A percentile compares a stretch with the other conserved stretches of the same genome.
These are phyloP conservation scores for Lepilemur septentrionalis DNA, from an alignment of 2,797 vertebrate species.

Conservation along the genomic window DNA sequence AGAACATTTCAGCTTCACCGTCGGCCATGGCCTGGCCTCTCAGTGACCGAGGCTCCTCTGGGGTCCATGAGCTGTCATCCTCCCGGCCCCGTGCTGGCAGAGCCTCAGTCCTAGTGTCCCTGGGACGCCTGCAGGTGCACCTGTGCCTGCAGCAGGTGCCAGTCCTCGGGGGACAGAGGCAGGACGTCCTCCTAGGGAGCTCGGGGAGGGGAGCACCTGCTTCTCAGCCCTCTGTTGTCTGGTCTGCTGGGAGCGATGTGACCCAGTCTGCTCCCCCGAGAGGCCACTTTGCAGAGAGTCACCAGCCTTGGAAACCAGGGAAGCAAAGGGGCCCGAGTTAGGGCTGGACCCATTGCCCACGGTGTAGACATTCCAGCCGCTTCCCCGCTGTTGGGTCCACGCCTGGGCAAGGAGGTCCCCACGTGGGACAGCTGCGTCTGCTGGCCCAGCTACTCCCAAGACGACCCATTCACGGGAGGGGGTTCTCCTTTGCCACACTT, in stretches of 20 bases:
- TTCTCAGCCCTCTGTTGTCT: accelerated
- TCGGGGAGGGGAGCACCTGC: neutral
- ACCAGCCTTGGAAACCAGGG: neutral
- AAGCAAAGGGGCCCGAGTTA: neutral
- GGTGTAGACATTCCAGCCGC: neutral
- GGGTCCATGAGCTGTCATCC: accelerated
- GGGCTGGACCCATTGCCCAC: neutral
- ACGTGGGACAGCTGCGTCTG: accelerated
- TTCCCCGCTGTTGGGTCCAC: neutral
- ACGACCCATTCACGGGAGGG: no score
- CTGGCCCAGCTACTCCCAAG: no score
- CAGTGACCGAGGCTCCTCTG: no score
- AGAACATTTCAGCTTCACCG: accelerated
- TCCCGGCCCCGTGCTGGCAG: no score
- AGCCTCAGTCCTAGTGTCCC: accelerated
- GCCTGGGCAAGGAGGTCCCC: neutral
- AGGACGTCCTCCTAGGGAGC: neutral
- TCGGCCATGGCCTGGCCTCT: accelerated
- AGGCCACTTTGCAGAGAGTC: neutral
- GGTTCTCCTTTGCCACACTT: neutral
- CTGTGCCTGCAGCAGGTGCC: neutral
- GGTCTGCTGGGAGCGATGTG: accelerated
- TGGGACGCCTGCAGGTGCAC: neutral
- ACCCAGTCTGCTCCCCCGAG: neutral
- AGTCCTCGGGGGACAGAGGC: neutral